phyloP scores from a whole-genome alignment of 2,888 invertebrate species.

The Cantharis lateralis region DNA sequence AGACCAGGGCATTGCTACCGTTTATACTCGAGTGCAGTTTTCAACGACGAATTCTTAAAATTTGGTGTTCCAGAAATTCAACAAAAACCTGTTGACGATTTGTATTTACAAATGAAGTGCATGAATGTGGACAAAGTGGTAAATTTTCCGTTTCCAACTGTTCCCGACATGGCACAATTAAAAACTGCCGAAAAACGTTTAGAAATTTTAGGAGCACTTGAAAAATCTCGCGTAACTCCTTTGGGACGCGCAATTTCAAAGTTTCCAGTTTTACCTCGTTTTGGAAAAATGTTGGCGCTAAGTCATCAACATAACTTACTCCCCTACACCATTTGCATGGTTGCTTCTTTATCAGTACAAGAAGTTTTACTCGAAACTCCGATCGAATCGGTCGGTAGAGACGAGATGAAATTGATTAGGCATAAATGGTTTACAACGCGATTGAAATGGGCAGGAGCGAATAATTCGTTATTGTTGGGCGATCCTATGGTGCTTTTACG shows the following conservation, averaged over 20 bases:
- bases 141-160: conserved; percentile 96
- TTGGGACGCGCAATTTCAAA: conserved; percentile 85
- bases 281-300: conserved; percentile 87
- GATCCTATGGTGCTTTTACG: conserved; percentile 88
- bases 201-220: conserved; percentile 81
- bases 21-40: conserved; percentile 91
- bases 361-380: conserved; percentile 72
- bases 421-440: conserved; percentile 62
- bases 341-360: conserved; percentile 91
- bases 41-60: conserved; percentile 80
- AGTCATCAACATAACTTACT: conserved; percentile 86
- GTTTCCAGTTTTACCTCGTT: conserved; percentile 92
- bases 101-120: conserved; percentile 92
- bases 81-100: conserved; percentile 89
- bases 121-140: conserved; percentile 91
- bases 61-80: conserved; percentile 90
- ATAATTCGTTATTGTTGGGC: conserved; percentile 76
- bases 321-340: conserved; percentile 85
- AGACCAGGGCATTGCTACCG: conserved; percentile 93
- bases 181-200: conserved; percentile 76
- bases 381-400: conserved; percentile 46
- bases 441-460: conserved; percentile 74
- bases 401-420: conserved; percentile 46
- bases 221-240: conserved; percentile 69
- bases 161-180: conserved; percentile 81